phyloP scores from a whole-genome alignment of 2,888 invertebrate genomes.

The Muschampia plurimacula region DNA sequence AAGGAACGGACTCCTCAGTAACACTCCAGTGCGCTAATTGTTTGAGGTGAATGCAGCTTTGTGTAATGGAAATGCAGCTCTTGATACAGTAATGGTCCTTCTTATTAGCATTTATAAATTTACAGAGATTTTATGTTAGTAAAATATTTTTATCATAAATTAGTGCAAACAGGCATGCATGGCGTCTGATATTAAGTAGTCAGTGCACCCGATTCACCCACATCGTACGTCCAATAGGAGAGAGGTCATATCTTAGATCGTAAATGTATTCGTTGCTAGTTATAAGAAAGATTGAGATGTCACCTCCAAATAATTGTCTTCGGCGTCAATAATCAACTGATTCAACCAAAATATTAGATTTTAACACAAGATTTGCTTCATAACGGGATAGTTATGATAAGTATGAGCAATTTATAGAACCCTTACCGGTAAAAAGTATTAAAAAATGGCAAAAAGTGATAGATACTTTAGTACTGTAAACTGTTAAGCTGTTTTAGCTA shows the following conservation, averaged over 20 bases:
- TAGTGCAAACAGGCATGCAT: too few species aligned
- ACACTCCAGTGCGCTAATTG: conserved; percentile 71
- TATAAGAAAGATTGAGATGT: too few species aligned
- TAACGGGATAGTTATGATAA: not conserved
- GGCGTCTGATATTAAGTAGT: too few species aligned
- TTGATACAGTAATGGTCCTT: conserved; percentile 16
- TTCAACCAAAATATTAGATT: too few species aligned
- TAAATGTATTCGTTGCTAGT: too few species aligned
- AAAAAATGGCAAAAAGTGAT: too few species aligned
- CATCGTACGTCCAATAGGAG: too few species aligned
- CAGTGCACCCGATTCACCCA: too few species aligned
- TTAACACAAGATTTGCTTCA: not conserved
- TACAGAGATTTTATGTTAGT: not conserved
- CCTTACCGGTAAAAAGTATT: not conserved
- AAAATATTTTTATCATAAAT: not conserved
- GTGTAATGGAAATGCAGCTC: conserved; percentile 32
- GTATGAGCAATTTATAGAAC: too few species aligned
- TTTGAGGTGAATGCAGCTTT: conserved; percentile 52
- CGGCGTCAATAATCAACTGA: too few species aligned
- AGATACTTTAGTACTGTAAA: not conserved
- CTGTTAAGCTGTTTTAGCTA: not conserved
- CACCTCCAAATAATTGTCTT: too few species aligned
- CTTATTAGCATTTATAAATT: conserved; percentile 12
- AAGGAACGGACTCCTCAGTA: conserved; percentile 65
- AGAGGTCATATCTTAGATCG: too few species aligned